A percentile compares a stretch with the other conserved stretches of the same genome.
These are phyloP conservation scores for Pogona vitticeps DNA, from an alignment of 2,113 vertebrate species.

Conservation along the genomic window DNA sequence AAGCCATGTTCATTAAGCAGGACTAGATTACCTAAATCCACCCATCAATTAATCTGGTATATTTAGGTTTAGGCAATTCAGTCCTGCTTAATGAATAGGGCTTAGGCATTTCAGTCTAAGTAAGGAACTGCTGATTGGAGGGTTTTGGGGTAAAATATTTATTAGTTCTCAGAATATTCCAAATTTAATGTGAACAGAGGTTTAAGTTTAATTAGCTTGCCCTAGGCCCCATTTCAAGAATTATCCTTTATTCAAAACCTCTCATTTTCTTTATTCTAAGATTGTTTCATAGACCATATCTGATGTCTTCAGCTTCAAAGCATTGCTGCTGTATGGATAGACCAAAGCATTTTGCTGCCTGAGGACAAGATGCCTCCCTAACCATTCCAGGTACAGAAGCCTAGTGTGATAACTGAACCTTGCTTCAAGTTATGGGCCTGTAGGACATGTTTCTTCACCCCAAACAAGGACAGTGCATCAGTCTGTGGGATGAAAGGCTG, in stretches of 20 bases:
- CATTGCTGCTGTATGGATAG: too few species aligned
- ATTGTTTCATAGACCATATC: background rate
- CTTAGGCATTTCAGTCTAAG: background rate
- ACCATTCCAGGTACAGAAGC: too few species aligned
- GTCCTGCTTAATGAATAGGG: background rate
- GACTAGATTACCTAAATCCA: too few species aligned
- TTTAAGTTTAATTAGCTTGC: background rate
- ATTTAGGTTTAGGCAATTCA: background rate
- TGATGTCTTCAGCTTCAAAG: background rate
- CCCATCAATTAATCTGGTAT: background rate
- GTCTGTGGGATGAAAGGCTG: too few species aligned
- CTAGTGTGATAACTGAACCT: too few species aligned
- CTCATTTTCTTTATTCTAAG: background rate
- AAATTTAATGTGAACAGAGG: background rate
- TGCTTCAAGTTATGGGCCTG: too few species aligned
- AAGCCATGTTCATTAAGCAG: too few species aligned
- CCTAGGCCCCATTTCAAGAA: background rate
- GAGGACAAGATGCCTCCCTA: too few species aligned
- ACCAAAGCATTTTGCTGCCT: too few species aligned
- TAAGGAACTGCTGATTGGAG: background rate
- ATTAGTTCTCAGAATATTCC: background rate
- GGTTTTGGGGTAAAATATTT: background rate
- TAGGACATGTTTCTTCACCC: too few species aligned
- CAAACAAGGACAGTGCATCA: too few species aligned
- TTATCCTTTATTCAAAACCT: background rate